Base-by-base conservation (phyloP, 2,888 invertebrate species). In the Cantharis rustica region DNA sequence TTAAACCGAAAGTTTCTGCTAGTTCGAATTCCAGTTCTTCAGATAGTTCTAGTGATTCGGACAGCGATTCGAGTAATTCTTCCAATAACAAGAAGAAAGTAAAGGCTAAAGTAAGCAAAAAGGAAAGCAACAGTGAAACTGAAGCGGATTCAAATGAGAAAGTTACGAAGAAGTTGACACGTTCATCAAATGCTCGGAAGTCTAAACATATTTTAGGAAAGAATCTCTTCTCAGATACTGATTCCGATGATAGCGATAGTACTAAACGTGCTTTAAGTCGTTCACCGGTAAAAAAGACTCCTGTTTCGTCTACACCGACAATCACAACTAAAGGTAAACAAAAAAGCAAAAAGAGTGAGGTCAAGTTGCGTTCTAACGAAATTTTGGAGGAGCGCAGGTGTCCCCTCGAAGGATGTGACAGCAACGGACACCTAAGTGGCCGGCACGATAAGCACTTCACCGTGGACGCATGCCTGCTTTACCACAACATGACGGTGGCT, bases 371-470 rank as follows among this genome's bases (percentile, higher is more conserved):
- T 71, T 81, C 80, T 11, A 84, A 79, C 71, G 87, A 87, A 73
- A 82, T 83, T 64, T 74, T 91, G 83, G 89, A 93, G 83, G 94
- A 96, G 83, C 90, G 94, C 69, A 91, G 93, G 79, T 97, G 98
- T 87, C 97, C 97, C 0, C 91, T 98, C 10, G 93, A 96, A 71
- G 95, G 95, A 73, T 98, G 98, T 86, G 95, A 97, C 86, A 97
- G 97, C 1, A 90, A 91, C 1, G 98, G 97, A 69, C 97, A 97
- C 89, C 89, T 97, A 7, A 94, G 95, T 78, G 97, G 97, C 11
- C 92, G 93, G 84, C 90, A 93, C 79, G 92, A 93, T 3, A 91
- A 91, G 23, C 98, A 98, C 89, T 96, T 97, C 87, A 95, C 97
- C 1, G 91, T 95, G 78, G 96, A 97, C 87, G 96, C 96, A 17